Base-by-base conservation (phyloP, 2,888 invertebrate genomes). In the Tanytarsus gracilentus region DNA sequence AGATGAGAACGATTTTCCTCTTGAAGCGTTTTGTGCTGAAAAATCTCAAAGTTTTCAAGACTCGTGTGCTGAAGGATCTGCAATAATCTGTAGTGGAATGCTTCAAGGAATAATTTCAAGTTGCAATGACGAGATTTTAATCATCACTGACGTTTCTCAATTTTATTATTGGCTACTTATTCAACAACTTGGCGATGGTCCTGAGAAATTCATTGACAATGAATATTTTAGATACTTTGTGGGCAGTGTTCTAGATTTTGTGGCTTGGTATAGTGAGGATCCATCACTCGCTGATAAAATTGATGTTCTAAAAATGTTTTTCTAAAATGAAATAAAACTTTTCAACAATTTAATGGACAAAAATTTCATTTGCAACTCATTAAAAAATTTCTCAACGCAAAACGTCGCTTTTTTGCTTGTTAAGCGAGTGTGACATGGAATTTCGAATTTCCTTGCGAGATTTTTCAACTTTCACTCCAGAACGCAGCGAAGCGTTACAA, bases 131-230 rank as follows among this genome's bases (percentile, higher is more conserved):
- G 29, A 11, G 8, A 23, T 26, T n/a, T 23, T 49, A 16, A 14
- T 48, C n/a, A 48, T 48, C 30, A 30, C 44, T 7, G 58, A 58
- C 21, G 48, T 48, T 4, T 58, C 58, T 23, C 58, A 58, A 29
- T 8, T 58, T 6, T 48, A 29, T 23, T 40, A 29, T 30, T 58
- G 58, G 58, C 29, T 58, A 14, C 16, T 29, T 14, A 26, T 48
- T 1, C 14, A 40, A 9, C 58, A 58, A 8, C 3, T 58, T 9
- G 26, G 29, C 3, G 39, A 27, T 6, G 25, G 26, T 11, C 25
- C 55, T 3, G 16, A 40, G 2, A 29, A 27, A 29, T 14, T 58
- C 11, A 48, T 58, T 9, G 58, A 58, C 14, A 58, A 29, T 26
- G 48, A 48, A 11, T 3, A 23, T 8, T 11, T 48, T 3, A 58